Base-by-base conservation (phyloP, 2,797 vertebrate species). In the Melanotaenia maccullochi region DNA sequence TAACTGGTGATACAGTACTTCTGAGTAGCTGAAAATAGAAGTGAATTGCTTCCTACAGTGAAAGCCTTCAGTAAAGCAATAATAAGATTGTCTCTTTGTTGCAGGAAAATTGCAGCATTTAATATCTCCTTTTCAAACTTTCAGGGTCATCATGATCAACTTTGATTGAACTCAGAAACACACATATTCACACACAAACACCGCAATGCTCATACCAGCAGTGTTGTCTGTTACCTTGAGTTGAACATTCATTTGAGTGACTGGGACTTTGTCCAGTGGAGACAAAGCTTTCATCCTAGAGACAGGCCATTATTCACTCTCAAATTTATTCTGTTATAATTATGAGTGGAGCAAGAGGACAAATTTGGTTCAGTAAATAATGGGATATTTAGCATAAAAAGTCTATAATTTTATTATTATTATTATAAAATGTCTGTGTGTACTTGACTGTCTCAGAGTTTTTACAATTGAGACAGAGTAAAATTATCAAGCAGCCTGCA, bases 391-490 rank as follows among this genome's bases (percentile, higher is more conserved):
- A 60, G 11, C 12, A 44, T 13, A 60, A 6, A 60, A 65, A 52
- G 24, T 8, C 51, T 22, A 52, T 60, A 35, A 65, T 55, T 6
- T 12, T 49, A 47, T 47, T 8, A 22, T 47, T 55, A 51, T 52
- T 59, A 30, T 42, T 28, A 72, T 56, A 36, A 24, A 44, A 62
- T 4, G 8, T 33, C 44, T 68, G 14, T 4, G 33, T 40, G 24
- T 71, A 20, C 73, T 69, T 67, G n/a, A 36, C 14, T 68, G 40
- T 20, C 18, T 66, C 52, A 63, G 35, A 68, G 55, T 54, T 74
- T 68, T 68, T n/a, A 32, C 36, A 22, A 30, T 3, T 49, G 51
- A 71, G 32, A 57, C 2, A 5, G 49, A 32, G 13, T 56, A 32
- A 65, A 63, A 28, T 72, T 35, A 12, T n/a, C 54, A 38, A 35